Evolutionary conservation across 37 sponge, comb jelly and placozoan genomes (phyloP), one percentile per base, ranked within the genome.

Genomic region (Beroe forskalii): DNA sequence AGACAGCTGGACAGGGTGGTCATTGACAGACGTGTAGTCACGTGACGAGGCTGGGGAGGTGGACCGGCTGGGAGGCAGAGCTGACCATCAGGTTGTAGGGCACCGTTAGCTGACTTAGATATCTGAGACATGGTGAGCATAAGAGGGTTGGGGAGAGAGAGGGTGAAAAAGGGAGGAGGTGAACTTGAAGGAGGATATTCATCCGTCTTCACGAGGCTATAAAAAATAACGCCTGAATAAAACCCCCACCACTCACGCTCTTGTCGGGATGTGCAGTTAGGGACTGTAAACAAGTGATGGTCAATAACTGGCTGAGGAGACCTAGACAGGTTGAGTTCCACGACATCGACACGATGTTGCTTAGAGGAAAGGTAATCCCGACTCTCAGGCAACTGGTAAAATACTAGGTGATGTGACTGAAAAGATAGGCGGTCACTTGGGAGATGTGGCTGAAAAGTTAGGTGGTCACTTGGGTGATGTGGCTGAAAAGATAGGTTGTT

Each of bases 311-410:
- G 95, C 96, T 94, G 43, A 96, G 92, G 9, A 92, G 36, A 60
- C 90, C 91, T 91, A 19, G 96, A 96, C 9, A 96, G 92, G 44
- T 96, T 96, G 89, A 1, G 93, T 93, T 19, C 96, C 94, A 94
- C 30, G 94, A 93, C 67, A 94, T 95, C 48, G 94, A 92, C 20
- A 95, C 66, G 0, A 94, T 92, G 6, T 91, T 93, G 48, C 62
- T 90, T 62, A 93, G 92, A 6, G 66, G 3, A 41, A 28, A 14
- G 66, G 42, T 24, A 95, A 91, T 32, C 95, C 94, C 25, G 93
- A 62, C 20, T 93, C 93, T 12, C 96, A 90, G 62, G 94, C 91
- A 20, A 76, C 92, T 41, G 30, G 41, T 32, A 95, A 42, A 67
- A 92, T 94, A 40, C 60, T 90, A 91, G 63, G 93, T 90, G 55